Conservation (phyloP, 2,888 invertebrate species). For the Stenolophus ochropezus region DNA sequence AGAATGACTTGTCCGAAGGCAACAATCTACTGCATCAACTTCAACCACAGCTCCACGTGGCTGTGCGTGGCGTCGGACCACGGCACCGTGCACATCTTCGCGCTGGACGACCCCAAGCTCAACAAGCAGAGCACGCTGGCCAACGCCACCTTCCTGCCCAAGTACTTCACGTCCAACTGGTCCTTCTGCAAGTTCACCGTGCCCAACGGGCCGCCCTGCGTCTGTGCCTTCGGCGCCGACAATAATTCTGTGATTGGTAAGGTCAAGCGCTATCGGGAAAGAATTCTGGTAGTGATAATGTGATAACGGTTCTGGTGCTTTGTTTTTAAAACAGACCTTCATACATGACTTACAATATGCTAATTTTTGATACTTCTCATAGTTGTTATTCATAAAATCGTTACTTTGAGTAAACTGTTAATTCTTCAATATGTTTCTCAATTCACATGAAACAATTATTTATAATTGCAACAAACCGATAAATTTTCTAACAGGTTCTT, state of each 20-base stretch:
- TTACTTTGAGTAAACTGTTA: background rate
- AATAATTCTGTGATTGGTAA: constrained; percentile 96
- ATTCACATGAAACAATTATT: no score
- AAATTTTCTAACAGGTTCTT: no score
- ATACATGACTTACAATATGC: background rate
- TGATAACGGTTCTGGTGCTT: no score
- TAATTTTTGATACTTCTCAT: background rate
- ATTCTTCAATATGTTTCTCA: no score
- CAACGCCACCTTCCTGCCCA: constrained; percentile 93
- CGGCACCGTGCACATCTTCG: constrained; percentile 97
- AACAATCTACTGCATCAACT: constrained; percentile 92
- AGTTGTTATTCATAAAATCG: background rate
- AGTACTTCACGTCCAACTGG: constrained; percentile 99
- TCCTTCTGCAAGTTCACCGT: constrained; percentile 98
- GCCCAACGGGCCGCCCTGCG: constrained; percentile 94
- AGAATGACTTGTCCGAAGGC: no score
- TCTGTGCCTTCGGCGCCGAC: constrained; percentile 97
- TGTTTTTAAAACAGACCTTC: background rate
- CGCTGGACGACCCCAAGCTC: constrained; percentile 91
- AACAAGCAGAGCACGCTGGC: constrained; percentile 93
- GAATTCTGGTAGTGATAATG: no score
- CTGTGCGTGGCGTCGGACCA: constrained; percentile 98
- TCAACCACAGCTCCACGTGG: constrained; percentile 95
- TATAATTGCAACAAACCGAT: no score
- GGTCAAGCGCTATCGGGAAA: no score